Evolutionary conservation across 2,888 invertebrate genomes (phyloP).

Genomic region (Parnassius orleans): DNA sequence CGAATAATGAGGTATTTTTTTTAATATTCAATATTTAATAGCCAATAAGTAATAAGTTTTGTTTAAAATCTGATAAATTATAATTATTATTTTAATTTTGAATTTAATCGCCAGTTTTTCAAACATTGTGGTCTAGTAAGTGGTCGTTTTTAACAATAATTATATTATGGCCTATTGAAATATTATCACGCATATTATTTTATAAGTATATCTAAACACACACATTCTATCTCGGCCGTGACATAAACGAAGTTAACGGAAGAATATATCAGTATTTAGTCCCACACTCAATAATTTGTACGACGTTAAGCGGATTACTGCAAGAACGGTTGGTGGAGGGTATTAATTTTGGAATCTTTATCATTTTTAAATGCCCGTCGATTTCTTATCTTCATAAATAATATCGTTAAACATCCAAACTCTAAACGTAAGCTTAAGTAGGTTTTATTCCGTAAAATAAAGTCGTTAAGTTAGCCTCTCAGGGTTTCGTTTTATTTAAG

Average conservation of each 20-base stretch:
- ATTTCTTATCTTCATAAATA: conserved; percentile 74
- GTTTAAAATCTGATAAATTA: too few relatives aligned
- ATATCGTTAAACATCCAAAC: conserved; percentile 70
- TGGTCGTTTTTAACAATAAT: too few relatives aligned
- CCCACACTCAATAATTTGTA: conserved; percentile 76
- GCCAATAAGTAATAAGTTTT: too few relatives aligned
- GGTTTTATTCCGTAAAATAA: conserved; percentile 64
- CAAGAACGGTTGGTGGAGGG: conserved; percentile 42
- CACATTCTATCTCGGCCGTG: conserved; percentile 36
- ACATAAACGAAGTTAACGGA: conserved; percentile 53
- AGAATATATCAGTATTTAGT: conserved; percentile 76
- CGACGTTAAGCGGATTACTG: conserved; percentile 73
- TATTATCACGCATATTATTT: neutral
- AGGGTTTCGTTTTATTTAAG: conserved; percentile 35
- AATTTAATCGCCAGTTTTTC: too few relatives aligned
- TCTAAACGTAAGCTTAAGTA: conserved; percentile 61
- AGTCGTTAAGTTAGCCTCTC: conserved; percentile 59
- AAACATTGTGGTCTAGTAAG: too few relatives aligned
- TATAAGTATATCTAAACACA: conserved; percentile 2
- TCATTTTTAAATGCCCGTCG: conserved; percentile 70
- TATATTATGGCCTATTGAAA: too few relatives aligned
- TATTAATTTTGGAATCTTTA: conserved; percentile 79
- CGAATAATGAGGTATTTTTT: too few relatives aligned
- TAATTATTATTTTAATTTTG: too few relatives aligned
- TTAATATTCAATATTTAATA: too few relatives aligned